Evolutionary conservation across 2,113 vertebrate species (phyloP).

Genomic region (Rhadina sibilatrix): DNA sequence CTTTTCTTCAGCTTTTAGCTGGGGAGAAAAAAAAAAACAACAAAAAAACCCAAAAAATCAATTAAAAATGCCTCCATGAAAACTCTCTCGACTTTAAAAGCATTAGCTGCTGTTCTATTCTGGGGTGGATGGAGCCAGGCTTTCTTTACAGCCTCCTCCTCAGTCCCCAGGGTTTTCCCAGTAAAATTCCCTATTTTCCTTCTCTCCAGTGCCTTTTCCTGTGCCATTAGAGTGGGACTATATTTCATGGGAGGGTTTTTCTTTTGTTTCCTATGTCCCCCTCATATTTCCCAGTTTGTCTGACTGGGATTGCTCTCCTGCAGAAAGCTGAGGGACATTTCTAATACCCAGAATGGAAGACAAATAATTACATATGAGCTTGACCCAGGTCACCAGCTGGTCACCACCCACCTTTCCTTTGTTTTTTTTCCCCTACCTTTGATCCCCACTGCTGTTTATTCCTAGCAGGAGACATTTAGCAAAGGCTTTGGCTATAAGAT

Average conservation of each 20-base stretch:
- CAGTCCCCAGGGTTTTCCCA: background rate
- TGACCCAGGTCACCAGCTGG: background rate
- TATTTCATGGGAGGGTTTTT: background rate
- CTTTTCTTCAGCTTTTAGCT: background rate
- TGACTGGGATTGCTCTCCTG: background rate
- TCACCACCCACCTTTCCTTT: background rate
- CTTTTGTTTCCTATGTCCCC: background rate
- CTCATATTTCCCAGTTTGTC: background rate
- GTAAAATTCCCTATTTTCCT: background rate
- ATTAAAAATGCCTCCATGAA: background rate
- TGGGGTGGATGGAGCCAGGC: background rate
- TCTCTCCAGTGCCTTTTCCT: background rate
- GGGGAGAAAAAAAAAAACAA: accelerated
- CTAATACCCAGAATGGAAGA: background rate
- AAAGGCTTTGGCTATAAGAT: slow-evolving; percentile 16
- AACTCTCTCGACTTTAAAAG: background rate
- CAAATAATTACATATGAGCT: background rate
- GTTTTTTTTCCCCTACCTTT: background rate
- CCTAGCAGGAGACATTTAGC: slow-evolving; percentile 35
- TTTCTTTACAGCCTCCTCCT: background rate
- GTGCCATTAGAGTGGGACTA: accelerated
- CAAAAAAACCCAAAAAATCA: accelerated
- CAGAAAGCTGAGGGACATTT: background rate
- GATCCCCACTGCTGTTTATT: slow-evolving; percentile 3
- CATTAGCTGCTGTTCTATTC: background rate